Conservation (phyloP, 2,113 vertebrate genomes). For the Rhinolophus sinicus region DNA sequence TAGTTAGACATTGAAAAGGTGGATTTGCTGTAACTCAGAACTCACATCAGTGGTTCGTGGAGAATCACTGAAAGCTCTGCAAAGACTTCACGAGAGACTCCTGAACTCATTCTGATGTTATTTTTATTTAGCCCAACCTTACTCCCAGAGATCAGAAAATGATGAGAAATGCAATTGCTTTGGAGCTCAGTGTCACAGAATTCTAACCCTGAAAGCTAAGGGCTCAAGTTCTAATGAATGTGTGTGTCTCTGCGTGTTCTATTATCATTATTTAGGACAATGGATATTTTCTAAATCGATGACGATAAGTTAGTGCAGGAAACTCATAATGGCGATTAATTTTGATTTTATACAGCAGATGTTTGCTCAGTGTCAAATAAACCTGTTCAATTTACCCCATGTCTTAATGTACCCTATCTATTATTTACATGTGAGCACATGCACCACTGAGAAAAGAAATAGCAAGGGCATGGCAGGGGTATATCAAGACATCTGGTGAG, state of each 20-base stretch:
- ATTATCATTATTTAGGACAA: constrained; percentile 66
- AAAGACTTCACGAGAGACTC: not conserved
- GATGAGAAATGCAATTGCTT: constrained; percentile 76
- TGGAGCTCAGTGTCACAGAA: constrained; percentile 65
- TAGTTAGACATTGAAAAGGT: not conserved
- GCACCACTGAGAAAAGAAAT: constrained; percentile 67
- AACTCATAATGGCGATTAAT: constrained; percentile 72
- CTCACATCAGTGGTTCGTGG: not conserved
- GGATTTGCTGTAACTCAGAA: not conserved
- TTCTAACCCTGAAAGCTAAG: constrained; percentile 67
- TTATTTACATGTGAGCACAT: constrained; percentile 77
- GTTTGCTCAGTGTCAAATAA: constrained; percentile 77
- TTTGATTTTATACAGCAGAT: constrained; percentile 77
- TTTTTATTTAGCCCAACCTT: constrained; percentile 71
- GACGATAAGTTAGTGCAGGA: constrained; percentile 47
- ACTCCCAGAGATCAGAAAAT: constrained; percentile 72
- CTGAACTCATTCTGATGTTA: constrained; percentile 53
- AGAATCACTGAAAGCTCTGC: not conserved
- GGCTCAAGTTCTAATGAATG: constrained; percentile 62
- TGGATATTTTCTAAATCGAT: constrained; percentile 56
- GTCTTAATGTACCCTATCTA: constrained; percentile 78
- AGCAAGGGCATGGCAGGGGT: constrained; percentile 73
- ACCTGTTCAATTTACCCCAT: constrained; percentile 75
- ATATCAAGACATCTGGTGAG: constrained; percentile 76
- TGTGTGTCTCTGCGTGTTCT: constrained; percentile 48